A percentile compares a stretch with the other conserved stretches of the same genome.
Conservation (phyloP, 2,113 vertebrate genomes). For the Hylia prasina region DNA sequence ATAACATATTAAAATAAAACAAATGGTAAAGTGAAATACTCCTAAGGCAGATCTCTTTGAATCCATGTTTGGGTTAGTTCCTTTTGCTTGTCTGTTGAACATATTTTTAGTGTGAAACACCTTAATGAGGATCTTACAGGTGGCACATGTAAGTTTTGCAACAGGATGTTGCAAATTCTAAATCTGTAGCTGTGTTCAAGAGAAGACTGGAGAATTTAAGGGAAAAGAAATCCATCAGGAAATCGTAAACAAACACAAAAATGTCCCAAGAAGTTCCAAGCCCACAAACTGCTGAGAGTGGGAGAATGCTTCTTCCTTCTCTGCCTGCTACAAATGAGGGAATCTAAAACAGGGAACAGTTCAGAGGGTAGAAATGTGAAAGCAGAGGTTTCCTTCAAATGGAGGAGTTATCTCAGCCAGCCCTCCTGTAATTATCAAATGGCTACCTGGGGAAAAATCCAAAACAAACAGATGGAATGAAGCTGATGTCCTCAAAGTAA, state of each 20-base stretch:
- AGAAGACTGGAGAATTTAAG: accelerated
- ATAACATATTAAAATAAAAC: not conserved
- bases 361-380: not conserved
- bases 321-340: not conserved
- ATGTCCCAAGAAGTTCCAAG: not conserved
- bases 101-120: not conserved
- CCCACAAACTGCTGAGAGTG: not conserved
- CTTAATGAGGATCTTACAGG: not conserved
- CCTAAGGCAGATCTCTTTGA: not conserved
- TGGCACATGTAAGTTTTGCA: not conserved
- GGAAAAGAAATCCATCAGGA: not conserved
- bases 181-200: not conserved
- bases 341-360: not conserved
- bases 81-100: not conserved
- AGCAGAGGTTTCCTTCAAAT: not conserved
- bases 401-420: not conserved
- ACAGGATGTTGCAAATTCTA: not conserved
- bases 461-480: not conserved
- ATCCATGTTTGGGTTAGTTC: not conserved
- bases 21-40: not conserved
- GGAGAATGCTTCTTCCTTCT: not conserved
- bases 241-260: not conserved
- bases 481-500: not conserved
- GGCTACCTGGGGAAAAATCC: not conserved
- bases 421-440: not conserved